These are phyloP conservation scores for Psilopsiagon aurifrons DNA, from an alignment of 2,113 vertebrate genomes.

Conservation along the genomic window DNA sequence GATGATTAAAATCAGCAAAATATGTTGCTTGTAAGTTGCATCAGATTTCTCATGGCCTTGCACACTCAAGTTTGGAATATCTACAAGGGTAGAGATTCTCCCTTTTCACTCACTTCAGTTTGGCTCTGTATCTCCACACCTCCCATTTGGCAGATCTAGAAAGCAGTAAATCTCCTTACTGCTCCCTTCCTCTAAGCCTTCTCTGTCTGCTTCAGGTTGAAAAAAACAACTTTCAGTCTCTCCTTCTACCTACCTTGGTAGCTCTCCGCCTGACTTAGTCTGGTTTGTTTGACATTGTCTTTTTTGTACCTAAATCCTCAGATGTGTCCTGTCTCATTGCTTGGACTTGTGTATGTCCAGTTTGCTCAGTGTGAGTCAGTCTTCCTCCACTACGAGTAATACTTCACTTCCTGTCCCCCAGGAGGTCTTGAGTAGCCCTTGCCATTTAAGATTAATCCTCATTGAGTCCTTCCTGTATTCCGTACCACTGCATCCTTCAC, in stretches of 20 bases:
- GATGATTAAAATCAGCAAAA: neutral
- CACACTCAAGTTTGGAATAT: neutral
- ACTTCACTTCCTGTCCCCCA: neutral
- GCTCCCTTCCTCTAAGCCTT: neutral
- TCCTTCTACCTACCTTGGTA: neutral
- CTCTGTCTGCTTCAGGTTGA: neutral
- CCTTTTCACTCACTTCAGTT: neutral
- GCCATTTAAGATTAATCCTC: neutral
- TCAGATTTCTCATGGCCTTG: neutral
- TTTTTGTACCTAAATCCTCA: accelerated
- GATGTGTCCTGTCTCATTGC: neutral
- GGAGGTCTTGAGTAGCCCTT: neutral
- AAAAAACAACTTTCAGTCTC: neutral
- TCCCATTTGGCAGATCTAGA: neutral
- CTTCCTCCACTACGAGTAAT: neutral
- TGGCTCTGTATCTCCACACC: neutral
- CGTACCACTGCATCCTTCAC: accelerated
- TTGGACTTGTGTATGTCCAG: neutral
- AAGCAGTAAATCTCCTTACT: neutral
- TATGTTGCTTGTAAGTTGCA: neutral
- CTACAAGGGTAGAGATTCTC: neutral
- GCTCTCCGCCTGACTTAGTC: accelerated
- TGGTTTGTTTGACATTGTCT: neutral
- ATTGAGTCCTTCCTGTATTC: neutral
- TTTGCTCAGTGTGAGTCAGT: neutral